Evolutionary conservation across 2,113 vertebrate genomes (phyloP).

Genomic region (Isichthys henryi): DNA sequence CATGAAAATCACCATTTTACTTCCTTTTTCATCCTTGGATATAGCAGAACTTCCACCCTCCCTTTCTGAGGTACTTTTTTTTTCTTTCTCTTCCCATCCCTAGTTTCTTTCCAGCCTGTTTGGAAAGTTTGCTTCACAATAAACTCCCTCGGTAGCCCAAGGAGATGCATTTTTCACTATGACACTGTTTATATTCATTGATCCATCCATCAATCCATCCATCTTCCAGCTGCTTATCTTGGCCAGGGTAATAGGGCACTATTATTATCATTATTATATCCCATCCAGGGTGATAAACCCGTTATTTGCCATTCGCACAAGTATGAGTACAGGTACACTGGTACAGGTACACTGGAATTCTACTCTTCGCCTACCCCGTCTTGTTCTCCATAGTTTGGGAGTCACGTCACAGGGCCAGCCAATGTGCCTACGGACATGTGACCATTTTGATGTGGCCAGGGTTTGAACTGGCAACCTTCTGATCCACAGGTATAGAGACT

Average conservation of each 20-base stretch:
- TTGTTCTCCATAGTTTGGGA: not conserved
- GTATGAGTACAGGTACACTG: not conserved
- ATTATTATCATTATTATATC: not conserved
- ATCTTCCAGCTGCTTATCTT: not conserved
- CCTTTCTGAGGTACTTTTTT: not conserved
- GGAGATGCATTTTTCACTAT: not conserved
- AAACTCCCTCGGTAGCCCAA: not conserved
- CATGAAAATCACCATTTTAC: not conserved
- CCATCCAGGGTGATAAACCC: not conserved
- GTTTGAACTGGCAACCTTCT: not conserved
- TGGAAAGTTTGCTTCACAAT: not conserved
- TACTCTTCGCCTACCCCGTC: not conserved
- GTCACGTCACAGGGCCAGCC: not conserved
- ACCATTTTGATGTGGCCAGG: not conserved
- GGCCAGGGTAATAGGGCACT: not conserved
- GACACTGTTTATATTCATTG: not conserved
- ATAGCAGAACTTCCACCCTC: not conserved
- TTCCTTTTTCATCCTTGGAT: not conserved
- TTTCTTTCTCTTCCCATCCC: not conserved
- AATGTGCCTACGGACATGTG: not conserved
- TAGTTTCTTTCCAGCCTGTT: not conserved
- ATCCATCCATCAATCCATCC: not conserved
- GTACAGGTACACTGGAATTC: not conserved
- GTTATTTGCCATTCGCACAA: not conserved
- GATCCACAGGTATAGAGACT: not conserved